Evolutionary conservation across 2,797 vertebrate genomes (phyloP).

Genomic region (Eutrigla gurnardus): DNA sequence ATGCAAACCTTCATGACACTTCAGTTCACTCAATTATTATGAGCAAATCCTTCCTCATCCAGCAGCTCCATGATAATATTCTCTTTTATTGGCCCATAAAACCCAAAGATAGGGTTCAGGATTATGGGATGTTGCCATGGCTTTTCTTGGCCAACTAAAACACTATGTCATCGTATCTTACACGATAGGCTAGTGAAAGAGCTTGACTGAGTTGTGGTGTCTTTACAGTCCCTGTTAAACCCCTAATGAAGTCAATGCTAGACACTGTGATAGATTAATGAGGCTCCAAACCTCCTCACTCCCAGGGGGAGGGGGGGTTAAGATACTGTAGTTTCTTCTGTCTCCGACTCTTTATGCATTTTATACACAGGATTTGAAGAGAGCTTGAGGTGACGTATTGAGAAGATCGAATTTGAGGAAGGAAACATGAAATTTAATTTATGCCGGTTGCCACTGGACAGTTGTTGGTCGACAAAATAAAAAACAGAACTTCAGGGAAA

Average conservation of each 20-base stretch:
- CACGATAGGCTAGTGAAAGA: slow-evolving; percentile 12
- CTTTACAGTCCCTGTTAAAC: slow-evolving; percentile 42
- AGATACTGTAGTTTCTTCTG: slow-evolving; percentile 6
- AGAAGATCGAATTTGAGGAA: background rate
- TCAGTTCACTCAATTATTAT: background rate
- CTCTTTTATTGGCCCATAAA: slow-evolving; percentile 50
- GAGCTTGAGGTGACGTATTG: slow-evolving; percentile 3
- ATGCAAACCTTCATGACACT: slow-evolving; percentile 8
- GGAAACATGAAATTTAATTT: background rate
- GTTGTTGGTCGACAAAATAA: slow-evolving; percentile 1
- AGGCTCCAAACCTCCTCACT: slow-evolving; percentile 16
- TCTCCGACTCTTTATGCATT: background rate
- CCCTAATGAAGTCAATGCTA: slow-evolving; percentile 42
- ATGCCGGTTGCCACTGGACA: background rate
- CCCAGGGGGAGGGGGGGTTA: background rate
- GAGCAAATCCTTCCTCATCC: slow-evolving; percentile 36
- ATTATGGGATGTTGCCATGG: slow-evolving; percentile 39
- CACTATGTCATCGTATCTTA: slow-evolving; percentile 39
- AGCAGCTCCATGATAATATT: slow-evolving; percentile 21
- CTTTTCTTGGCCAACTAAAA: slow-evolving; percentile 32
- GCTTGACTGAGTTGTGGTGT: slow-evolving; percentile 23
- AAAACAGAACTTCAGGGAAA: background rate
- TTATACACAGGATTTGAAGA: slow-evolving; percentile 5
- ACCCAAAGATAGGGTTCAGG: slow-evolving; percentile 23
- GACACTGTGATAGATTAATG: slow-evolving; percentile 39